Conservation (phyloP, 2,888 invertebrate species). For the Agriotes lineatus region DNA sequence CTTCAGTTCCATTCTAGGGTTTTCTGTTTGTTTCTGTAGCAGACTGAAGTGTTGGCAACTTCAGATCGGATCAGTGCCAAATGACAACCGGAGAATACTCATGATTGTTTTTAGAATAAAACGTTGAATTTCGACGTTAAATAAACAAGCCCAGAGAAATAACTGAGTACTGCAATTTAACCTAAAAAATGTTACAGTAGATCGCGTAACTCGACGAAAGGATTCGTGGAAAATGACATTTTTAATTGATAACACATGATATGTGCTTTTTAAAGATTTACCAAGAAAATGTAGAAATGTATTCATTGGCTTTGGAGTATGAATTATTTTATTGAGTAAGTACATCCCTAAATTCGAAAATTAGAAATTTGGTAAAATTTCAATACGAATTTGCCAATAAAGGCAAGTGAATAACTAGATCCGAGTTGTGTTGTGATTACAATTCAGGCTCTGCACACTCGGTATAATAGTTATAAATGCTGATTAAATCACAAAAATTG, state of each 20-base stretch:
- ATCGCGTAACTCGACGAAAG: background rate
- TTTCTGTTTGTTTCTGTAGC: no score
- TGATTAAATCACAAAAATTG: no score
- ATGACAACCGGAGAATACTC: slow-evolving; percentile 11
- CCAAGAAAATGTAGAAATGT: background rate
- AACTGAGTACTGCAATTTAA: background rate
- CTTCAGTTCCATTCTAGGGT: no score
- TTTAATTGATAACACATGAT: slow-evolving; percentile 22
- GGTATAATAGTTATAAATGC: no score
- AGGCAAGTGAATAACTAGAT: no score
- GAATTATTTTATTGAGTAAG: slow-evolving; percentile 22
- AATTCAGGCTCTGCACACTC: no score
- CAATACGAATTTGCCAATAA: no score
- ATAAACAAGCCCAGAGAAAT: slow-evolving; percentile 1
- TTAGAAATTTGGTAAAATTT: no score
- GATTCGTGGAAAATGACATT: slow-evolving; percentile 13
- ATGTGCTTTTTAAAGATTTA: slow-evolving; percentile 4
- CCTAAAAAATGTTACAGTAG: slow-evolving; percentile 12
- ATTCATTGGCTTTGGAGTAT: background rate
- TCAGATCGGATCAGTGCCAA: slow-evolving; percentile 17
- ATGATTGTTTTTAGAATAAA: background rate
- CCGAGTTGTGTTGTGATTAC: no score
- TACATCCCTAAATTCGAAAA: background rate
- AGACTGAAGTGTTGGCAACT: slow-evolving; percentile 7
- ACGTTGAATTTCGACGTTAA: slow-evolving; percentile 11